These are phyloP conservation scores for Limosa lapponica DNA, from an alignment of 2,797 vertebrate species.

Conservation along the genomic window DNA sequence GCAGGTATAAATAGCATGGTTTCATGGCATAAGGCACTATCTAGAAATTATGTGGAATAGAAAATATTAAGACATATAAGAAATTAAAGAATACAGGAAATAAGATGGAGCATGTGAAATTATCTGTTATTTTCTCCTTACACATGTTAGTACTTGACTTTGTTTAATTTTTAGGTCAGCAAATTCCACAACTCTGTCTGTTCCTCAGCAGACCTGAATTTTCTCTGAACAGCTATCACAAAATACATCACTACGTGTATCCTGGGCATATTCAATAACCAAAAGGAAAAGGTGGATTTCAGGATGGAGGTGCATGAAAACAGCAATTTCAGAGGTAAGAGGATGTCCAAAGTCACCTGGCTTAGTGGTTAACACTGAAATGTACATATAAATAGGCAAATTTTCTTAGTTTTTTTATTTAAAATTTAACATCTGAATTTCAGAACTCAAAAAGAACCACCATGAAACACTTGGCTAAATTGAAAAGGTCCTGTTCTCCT, in stretches of 20 bases:
- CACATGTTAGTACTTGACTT: neutral
- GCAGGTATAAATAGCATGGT: neutral
- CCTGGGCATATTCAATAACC: rapidly evolving
- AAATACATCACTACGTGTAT: neutral
- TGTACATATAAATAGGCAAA: neutral
- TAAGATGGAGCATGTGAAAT: neutral
- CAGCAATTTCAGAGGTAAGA: neutral
- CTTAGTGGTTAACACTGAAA: neutral
- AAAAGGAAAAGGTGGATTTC: neutral
- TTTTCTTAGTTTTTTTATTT: neutral
- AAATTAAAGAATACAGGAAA: neutral
- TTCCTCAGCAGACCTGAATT: neutral
- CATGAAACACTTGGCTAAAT: neutral
- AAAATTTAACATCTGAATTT: neutral
- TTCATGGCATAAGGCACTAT: neutral
- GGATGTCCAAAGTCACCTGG: neutral
- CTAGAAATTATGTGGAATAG: neutral
- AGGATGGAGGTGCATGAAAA: neutral
- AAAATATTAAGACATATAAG: neutral
- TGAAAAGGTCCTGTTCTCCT: neutral
- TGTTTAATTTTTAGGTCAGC: neutral
- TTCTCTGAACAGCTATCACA: neutral
- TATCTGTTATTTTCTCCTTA: neutral
- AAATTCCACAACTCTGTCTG: neutral
- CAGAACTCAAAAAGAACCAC: neutral